phyloP scores from a whole-genome alignment of 1,140 invertebrate species.

The Brachionus sp. region DNA sequence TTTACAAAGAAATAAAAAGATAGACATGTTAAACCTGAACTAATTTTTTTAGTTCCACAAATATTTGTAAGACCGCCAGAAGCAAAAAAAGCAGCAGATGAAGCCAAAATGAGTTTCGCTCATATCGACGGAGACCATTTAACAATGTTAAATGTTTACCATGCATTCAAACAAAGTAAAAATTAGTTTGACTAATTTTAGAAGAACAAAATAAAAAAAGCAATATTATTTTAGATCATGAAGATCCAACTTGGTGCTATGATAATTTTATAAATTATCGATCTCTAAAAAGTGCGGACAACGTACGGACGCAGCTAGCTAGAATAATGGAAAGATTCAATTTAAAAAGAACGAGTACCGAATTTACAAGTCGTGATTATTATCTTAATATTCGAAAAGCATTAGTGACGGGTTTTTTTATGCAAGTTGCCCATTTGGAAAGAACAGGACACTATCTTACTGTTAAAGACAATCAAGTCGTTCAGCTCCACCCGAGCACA shows the following conservation, averaged over 20 bases:
- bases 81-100: constrained; percentile 96
- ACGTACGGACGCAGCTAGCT: constrained; percentile 75
- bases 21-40: too few relatives aligned
- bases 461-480: constrained; percentile 97
- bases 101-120: constrained; percentile 97
- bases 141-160: constrained; percentile 87
- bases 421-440: constrained; percentile 96
- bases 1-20: too few relatives aligned
- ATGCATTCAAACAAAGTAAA: constrained; percentile 99
- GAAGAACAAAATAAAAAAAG: background rate
- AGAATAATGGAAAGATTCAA: constrained; percentile 88
- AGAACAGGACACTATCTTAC: constrained; percentile 93
- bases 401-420: constrained; percentile 94
- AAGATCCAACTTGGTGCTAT: constrained; percentile 97
- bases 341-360: constrained; percentile 81
- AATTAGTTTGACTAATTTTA: constrained; percentile 50
- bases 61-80: constrained; percentile 98
- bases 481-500: constrained; percentile 96
- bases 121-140: constrained; percentile 99
- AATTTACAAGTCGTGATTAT: constrained; percentile 96
- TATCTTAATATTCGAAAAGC: constrained; percentile 98
- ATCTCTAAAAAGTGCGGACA: constrained; percentile 87
- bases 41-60: constrained; percentile 87
- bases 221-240: constrained; percentile 61
- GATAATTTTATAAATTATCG: constrained; percentile 99